Evolutionary conservation across 2,797 vertebrate species (phyloP).

Genomic region (Thaleichthys pacificus): DNA sequence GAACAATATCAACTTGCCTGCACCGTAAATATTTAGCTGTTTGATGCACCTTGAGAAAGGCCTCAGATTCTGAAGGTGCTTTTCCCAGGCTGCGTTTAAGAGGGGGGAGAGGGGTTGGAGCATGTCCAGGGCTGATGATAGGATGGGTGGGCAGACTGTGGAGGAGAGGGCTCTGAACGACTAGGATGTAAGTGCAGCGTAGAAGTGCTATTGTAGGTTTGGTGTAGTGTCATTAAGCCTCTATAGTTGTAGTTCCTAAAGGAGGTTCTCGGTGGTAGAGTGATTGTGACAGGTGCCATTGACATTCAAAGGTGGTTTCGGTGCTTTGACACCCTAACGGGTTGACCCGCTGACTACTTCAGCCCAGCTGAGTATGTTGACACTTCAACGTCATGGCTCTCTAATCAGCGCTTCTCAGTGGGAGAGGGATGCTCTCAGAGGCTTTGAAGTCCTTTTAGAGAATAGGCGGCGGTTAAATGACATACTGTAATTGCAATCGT

Average conservation of each 20-base stretch:
- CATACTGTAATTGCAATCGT: background rate
- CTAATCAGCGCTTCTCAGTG: slow-evolving; percentile 52
- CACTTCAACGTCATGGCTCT: slow-evolving; percentile 6
- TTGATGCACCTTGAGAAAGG: too few relatives aligned
- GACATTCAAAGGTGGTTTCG: slow-evolving; percentile 61
- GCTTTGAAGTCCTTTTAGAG: slow-evolving; percentile 38
- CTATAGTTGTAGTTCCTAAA: background rate
- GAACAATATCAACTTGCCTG: too few relatives aligned
- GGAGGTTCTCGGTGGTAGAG: slow-evolving; percentile 50
- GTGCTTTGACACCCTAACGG: slow-evolving; percentile 48
- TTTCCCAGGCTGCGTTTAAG: background rate
- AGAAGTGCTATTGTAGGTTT: background rate
- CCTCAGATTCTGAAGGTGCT: too few relatives aligned
- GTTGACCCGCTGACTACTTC: slow-evolving; percentile 35
- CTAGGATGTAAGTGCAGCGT: background rate
- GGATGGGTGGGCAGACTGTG: background rate
- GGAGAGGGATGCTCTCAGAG: slow-evolving; percentile 20
- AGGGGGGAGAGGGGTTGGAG: slow-evolving; percentile 25
- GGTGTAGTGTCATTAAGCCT: background rate
- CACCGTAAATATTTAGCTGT: too few relatives aligned
- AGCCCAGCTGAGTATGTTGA: slow-evolving; percentile 44
- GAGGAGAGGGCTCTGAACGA: background rate
- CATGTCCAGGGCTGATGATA: slow-evolving; percentile 26
- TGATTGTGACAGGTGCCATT: slow-evolving; percentile 64
- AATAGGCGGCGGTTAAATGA: background rate